Base-by-base conservation (phyloP, 2,888 invertebrate genomes). In the Amphipyra tragopoginis region DNA sequence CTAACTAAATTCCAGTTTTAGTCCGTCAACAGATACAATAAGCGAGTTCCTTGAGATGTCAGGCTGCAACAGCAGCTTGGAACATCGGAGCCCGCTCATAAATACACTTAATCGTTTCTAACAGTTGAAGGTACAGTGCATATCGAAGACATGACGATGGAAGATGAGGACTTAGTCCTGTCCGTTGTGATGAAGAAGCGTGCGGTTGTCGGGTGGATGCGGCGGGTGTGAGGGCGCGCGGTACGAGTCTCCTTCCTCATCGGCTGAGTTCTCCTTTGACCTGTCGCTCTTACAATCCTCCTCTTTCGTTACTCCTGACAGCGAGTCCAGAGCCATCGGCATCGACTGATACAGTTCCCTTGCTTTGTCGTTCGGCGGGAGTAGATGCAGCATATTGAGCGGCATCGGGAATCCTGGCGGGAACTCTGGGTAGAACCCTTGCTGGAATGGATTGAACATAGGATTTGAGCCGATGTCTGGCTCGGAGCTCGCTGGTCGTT, bases 401-500 rank as follows among this genome's bases (percentile, higher is more conserved):
- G 97, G 97, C 84, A 98, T 96, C 0, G 98, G 98, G 85, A 98
- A 98, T 14, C 97, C 97, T 6, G 96, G 95, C 6, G 97, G 95
- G 82, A 98, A 98, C 84, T 98, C 98, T 8, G 97, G 97, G 88
- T 97, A 98, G 91, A 98, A 98, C 67, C 97, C 97, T 78, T 97
- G 97, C 75, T 96, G 96, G 86, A 97, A 97, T 57, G 97, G 97
- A 84, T 97, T 97, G 90, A 97, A 97, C 80, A 97, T 95, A 1
- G 96, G 96, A 63, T 96, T 96, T 38, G 96, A 96, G 73, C 96
- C 90, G 82, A 96, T 89, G 81, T 96, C 96, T 5, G 96, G 95
- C 85, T 97, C 97, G 0, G 96, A 96, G 88, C 96, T 96, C 61
- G 96, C 95, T 65, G 96, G 96, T 85, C 97, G 88, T 60, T 95